phyloP scores from a whole-genome alignment of 2,113 vertebrate species.

The Cavia porcellus region DNA sequence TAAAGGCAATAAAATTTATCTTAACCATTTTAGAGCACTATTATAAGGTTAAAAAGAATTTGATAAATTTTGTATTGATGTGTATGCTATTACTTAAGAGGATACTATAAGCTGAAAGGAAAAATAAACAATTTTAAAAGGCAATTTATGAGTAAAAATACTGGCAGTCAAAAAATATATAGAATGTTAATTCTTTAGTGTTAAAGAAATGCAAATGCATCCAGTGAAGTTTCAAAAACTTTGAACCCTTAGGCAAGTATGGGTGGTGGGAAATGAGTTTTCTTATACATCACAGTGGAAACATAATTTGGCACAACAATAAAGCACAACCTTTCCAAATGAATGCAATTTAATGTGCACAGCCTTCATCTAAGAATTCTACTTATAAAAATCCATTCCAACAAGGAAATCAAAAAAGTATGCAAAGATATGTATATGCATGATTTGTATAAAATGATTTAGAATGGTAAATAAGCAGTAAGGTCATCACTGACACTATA shows the following conservation, averaged over 20 bases:
- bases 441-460: not conserved
- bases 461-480: slow-evolving; percentile 2
- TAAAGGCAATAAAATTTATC: slow-evolving; percentile 28
- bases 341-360: not conserved
- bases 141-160: not conserved
- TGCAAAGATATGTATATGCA: not conserved
- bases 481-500: not conserved
- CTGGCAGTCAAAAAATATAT: not conserved
- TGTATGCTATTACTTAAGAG: slow-evolving; percentile 35
- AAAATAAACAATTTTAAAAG: slow-evolving; percentile 17
- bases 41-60: not conserved
- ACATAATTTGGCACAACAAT: not conserved
- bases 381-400: slow-evolving; percentile 41
- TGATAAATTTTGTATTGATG: slow-evolving; percentile 1
- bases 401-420: slow-evolving; percentile 35
- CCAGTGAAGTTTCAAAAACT: not conserved
- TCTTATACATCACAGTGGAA: not conserved
- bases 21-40: not conserved
- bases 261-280: not conserved
- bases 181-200: slow-evolving; percentile 5
- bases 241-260: not conserved
- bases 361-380: not conserved
- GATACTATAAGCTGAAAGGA: not conserved
- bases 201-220: slow-evolving; percentile 55
- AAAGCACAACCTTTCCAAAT: slow-evolving; percentile 17